phyloP scores from a whole-genome alignment of 2,888 invertebrate genomes.

The Carcina quercana region DNA sequence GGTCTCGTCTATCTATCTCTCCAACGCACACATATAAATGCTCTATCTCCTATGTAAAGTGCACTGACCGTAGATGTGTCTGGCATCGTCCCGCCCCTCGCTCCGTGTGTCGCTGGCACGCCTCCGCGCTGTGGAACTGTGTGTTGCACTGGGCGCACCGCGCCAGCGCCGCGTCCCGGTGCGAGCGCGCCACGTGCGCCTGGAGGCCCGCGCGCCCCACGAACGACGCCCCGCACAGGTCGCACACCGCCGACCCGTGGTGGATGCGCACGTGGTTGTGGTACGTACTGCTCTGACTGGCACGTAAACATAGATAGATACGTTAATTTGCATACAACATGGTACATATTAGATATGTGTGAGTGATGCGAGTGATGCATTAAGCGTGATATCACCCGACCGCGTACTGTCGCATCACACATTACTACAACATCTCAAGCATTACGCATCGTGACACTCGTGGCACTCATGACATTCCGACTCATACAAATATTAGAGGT shows the following conservation, averaged over 20 bases:
- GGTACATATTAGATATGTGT: neutral
- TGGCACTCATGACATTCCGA: too few species aligned
- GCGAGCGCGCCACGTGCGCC: slow-evolving; percentile 1
- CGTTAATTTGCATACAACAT: neutral
- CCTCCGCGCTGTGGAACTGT: neutral
- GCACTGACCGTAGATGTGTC: neutral
- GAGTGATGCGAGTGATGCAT: too few species aligned
- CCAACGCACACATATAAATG: too few species aligned
- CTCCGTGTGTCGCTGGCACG: neutral
- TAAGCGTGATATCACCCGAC: too few species aligned
- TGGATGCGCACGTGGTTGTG: slow-evolving; percentile 6
- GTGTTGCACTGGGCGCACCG: neutral
- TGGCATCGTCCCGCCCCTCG: too few species aligned
- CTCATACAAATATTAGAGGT: too few species aligned
- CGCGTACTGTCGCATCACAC: slow-evolving; percentile 5
- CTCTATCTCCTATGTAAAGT: too few species aligned
- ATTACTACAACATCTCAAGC: too few species aligned
- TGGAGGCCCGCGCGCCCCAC: neutral
- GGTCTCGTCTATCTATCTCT: too few species aligned
- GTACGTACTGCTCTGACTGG: slow-evolving; percentile 6
- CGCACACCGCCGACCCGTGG: slow-evolving; percentile 3
- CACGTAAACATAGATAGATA: neutral
- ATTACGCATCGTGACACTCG: too few species aligned
- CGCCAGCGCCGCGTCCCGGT: slow-evolving; percentile 1
- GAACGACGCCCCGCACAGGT: slow-evolving; percentile 8